Conservation (phyloP, 2,113 vertebrate genomes). For the Heterochromis multidens region DNA sequence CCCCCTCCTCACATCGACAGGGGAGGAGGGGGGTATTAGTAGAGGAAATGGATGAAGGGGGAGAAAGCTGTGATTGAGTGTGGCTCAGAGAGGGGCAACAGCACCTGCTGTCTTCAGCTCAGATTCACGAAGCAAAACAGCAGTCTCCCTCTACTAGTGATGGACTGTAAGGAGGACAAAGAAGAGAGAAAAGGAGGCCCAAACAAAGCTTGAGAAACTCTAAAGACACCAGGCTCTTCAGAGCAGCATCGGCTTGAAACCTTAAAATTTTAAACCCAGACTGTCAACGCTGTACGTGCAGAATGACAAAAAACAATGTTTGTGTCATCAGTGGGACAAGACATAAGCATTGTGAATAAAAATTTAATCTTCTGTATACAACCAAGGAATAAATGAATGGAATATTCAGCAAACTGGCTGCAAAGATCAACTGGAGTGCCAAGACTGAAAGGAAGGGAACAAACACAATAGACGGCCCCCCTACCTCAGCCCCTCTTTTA, state of each 20-base stretch:
- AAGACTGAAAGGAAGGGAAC: constrained; percentile 70
- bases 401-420: constrained; percentile 65
- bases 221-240: constrained; percentile 3
- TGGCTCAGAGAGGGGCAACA: constrained; percentile 52
- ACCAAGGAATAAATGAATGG: constrained; percentile 33
- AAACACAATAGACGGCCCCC: constrained; percentile 69
- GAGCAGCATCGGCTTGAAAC: neutral
- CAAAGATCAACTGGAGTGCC: constrained; percentile 66
- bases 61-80: constrained; percentile 50
- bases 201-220: constrained; percentile 36
- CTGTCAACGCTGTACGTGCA: neutral
- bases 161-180: constrained; percentile 48
- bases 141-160: constrained; percentile 38
- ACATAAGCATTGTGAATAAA: neutral
- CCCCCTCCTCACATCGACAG: neutral
- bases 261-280: neutral
- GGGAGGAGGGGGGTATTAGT: constrained; percentile 27
- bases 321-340: neutral
- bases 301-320: neutral
- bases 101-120: constrained; percentile 72
- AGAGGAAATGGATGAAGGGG: constrained; percentile 40
- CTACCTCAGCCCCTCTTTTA: constrained; percentile 67
- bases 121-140: constrained; percentile 47
- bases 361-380: constrained; percentile 5
- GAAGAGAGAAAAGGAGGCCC: constrained; percentile 5